These are phyloP conservation scores for Nematolebias whitei DNA, from an alignment of 2,113 vertebrate genomes.

Conservation along the genomic window DNA sequence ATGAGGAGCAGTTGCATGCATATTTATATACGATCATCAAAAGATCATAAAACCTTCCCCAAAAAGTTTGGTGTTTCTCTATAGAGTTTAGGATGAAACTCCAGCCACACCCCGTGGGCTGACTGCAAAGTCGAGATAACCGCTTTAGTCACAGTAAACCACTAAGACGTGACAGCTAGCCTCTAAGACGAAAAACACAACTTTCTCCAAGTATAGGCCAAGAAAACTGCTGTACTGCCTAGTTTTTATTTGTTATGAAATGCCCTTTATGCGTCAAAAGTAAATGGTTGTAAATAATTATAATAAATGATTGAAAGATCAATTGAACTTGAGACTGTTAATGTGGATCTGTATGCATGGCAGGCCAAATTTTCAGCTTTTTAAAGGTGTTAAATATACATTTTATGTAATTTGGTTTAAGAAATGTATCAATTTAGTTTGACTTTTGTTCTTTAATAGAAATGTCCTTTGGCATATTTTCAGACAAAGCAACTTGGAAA, in stretches of 20 bases:
- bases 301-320: no score
- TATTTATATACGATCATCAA: neutral
- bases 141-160: conserved; percentile 20
- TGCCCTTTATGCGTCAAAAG: neutral
- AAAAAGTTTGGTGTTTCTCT: conserved; percentile 6
- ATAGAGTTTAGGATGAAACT: conserved; percentile 9
- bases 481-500: no score
- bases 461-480: no score
- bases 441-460: no score
- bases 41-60: neutral
- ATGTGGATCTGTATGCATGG: no score
- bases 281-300: neutral
- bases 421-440: no score
- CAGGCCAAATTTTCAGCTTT: no score
- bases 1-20: neutral
- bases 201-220: neutral
- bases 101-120: conserved; percentile 56
- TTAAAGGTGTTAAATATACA: no score
- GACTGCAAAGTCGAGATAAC: conserved; percentile 58
- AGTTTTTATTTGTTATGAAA: neutral
- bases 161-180: conserved; percentile 3
- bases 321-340: no score
- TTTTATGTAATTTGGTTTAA: no score
- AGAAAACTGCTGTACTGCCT: neutral
- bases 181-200: neutral